Conservation (phyloP, 1,140 invertebrate species). For the Oscheius sp. region DNA sequence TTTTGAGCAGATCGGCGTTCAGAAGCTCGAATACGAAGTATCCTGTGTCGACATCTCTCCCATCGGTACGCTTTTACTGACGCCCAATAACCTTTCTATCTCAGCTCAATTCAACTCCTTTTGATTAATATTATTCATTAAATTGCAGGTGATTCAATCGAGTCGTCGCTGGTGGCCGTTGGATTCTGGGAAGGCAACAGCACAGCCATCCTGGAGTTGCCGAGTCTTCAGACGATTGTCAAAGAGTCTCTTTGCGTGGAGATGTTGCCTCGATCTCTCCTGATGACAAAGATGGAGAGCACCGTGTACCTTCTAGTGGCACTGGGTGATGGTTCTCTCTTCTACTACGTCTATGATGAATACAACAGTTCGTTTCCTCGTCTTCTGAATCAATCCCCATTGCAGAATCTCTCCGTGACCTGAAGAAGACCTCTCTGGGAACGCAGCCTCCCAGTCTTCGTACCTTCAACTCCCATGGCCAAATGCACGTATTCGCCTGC, state of each 20-base stretch:
- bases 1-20: background rate
- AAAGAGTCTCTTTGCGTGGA: conserved; percentile 79
- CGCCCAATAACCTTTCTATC: background rate
- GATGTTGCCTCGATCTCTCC: conserved; percentile 89
- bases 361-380: conserved; percentile 30
- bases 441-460: conserved; percentile 91
- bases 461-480: conserved; percentile 77
- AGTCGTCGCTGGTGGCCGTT: conserved; percentile 78
- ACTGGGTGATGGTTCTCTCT: conserved; percentile 93
- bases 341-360: conserved; percentile 75
- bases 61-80: conserved; percentile 64
- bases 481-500: conserved; percentile 96
- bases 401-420: conserved; percentile 59
- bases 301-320: conserved; percentile 68
- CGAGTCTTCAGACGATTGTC: conserved; percentile 62
- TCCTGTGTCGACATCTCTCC: conserved; percentile 92
- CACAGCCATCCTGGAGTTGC: conserved; percentile 77
- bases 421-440: conserved; percentile 77
- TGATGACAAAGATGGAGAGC: conserved; percentile 89
- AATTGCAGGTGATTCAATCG: conserved; percentile 64
- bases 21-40: conserved; percentile 80
- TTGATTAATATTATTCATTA: conserved; percentile 11
- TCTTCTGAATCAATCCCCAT: background rate
- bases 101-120: background rate
- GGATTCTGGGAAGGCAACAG: conserved; percentile 97